A percentile compares a stretch with the other conserved stretches of the same genome.
These are phyloP conservation scores for Syngnathoides biaculeatus DNA, from an alignment of 2,113 vertebrate genomes.

Conservation along the genomic window DNA sequence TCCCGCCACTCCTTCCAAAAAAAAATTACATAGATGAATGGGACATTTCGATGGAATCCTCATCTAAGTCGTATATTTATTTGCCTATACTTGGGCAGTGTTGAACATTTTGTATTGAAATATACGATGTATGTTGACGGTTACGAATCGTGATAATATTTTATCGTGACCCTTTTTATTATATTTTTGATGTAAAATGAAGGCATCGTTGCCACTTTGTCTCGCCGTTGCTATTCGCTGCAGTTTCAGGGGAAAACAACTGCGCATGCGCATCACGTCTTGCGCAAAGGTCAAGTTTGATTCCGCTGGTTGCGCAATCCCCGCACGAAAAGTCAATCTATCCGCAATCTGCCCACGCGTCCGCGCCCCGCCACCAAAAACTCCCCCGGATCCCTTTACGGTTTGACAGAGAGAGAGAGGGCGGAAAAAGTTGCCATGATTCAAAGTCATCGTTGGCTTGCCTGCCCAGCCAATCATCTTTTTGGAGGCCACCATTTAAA, in stretches of 20 bases:
- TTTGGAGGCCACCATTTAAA: conserved; percentile 83
- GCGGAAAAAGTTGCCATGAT: conserved; percentile 79
- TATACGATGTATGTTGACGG: no score
- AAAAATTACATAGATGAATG: no score
- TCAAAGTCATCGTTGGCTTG: conserved; percentile 88
- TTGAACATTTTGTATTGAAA: no score
- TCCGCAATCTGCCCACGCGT: conserved; percentile 17
- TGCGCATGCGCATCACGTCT: not conserved
- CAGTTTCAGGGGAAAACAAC: not conserved
- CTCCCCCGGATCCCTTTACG: conserved; percentile 53
- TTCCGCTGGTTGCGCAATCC: conserved; percentile 21
- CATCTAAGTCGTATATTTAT: no score
- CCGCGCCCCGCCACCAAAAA: not conserved
- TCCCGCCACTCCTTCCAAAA: no score
- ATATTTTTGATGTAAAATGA: no score
- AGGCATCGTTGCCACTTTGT: not conserved
- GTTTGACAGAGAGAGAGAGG: conserved; percentile 73
- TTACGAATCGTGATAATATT: no score
- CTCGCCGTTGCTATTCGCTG: not conserved
- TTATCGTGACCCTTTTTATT: no score
- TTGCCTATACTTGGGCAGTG: no score
- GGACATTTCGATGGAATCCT: no score
- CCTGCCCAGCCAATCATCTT: conserved; percentile 90
- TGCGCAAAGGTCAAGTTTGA: not conserved
- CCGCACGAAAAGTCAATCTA: conserved; percentile 16